Evolutionary conservation across 2,888 invertebrate genomes (phyloP).

Genomic region (Eupithecia subumbrata): DNA sequence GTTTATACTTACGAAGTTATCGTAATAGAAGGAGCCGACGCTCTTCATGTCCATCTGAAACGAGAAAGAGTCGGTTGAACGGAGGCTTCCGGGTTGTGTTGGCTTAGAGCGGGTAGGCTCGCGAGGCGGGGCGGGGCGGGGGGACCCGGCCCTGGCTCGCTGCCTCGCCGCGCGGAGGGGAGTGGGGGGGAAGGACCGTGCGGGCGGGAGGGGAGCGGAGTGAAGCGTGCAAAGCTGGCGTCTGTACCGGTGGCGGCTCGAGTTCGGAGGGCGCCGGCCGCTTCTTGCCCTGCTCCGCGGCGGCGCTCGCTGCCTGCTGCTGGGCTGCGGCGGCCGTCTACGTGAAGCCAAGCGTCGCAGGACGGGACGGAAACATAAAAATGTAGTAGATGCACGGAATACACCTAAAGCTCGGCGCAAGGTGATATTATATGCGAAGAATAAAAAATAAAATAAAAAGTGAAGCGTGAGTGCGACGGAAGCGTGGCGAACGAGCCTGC

Average conservation of each 20-base stretch:
- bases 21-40: constrained; percentile 97
- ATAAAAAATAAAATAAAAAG: constrained; percentile 77
- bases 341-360: constrained; percentile 84
- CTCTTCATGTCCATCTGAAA: constrained; percentile 98
- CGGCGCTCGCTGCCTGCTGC: constrained; percentile 87
- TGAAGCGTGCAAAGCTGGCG: constrained; percentile 87
- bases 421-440: constrained; percentile 82
- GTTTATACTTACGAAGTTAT: constrained; percentile 95
- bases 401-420: constrained; percentile 83
- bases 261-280: constrained; percentile 89
- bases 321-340: constrained; percentile 83
- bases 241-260: constrained; percentile 95
- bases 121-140: constrained; percentile 60
- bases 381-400: constrained; percentile 84
- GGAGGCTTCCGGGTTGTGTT: constrained; percentile 56
- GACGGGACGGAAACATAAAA: constrained; percentile 84
- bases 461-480: constrained; percentile 84
- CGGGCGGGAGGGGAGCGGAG: constrained; percentile 69
- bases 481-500: constrained; percentile 78
- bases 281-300: constrained; percentile 95
- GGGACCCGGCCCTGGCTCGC: constrained; percentile 59
- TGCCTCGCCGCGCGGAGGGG: constrained; percentile 57
- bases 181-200: constrained; percentile 55
- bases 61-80: constrained; percentile 79
- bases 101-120: constrained; percentile 64